phyloP scores from a whole-genome alignment of 2,888 invertebrate genomes.

The Philonicus albiceps region DNA sequence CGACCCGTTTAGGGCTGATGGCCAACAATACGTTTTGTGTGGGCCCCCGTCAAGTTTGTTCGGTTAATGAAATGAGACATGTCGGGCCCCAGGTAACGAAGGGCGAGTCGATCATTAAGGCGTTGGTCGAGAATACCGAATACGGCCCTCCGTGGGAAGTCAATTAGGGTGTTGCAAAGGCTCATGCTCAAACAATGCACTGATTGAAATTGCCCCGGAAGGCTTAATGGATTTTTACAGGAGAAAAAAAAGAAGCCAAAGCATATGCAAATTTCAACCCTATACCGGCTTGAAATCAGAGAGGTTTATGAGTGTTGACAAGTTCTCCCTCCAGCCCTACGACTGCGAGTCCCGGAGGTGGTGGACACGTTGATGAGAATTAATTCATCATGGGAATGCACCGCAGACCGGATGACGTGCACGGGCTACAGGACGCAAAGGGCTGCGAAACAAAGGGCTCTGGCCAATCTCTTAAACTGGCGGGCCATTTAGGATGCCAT shows the following conservation, averaged over 20 bases:
- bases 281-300: not conserved
- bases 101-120: not conserved
- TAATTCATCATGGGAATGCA: constrained; percentile 19
- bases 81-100: not conserved
- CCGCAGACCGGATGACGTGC: not conserved
- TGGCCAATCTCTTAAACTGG: not conserved
- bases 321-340: not conserved
- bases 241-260: not conserved
- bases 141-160: not conserved
- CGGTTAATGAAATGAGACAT: constrained; percentile 15
- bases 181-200: not conserved
- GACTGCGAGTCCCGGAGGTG: not conserved
- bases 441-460: not conserved
- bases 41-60: not conserved
- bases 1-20: constrained; percentile 18
- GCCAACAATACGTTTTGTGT: constrained; percentile 16
- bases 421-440: not conserved
- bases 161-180: not conserved
- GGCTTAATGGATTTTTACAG: not conserved
- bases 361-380: not conserved
- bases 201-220: not conserved
- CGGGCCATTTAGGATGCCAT: constrained; percentile 26
- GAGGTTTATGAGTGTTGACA: not conserved
- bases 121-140: not conserved
- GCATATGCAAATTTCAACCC: not conserved